Evolutionary conservation across 92 coral and sea anemone species (phyloP), one percentile per base, ranked within the genome.

Genomic region (Micromussa lordhowensis): DNA sequence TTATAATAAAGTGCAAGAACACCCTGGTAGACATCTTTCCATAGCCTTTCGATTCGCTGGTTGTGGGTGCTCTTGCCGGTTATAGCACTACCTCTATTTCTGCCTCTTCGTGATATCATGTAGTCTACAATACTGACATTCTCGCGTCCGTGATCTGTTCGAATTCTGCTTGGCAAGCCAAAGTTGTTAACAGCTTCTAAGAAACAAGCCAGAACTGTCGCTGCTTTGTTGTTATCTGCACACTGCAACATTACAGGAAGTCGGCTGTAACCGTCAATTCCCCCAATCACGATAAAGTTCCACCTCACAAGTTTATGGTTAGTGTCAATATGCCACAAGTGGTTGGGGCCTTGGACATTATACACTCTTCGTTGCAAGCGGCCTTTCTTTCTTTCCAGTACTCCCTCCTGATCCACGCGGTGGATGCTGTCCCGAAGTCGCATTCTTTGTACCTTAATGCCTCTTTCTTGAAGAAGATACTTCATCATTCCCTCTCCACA

Each of bases 91-190:
- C 48, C 48, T 40, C 48, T 40, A 40, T 40, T 4, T 40, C 48
- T 40, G 48, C 48, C 48, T 40, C 48, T 40, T 40, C 48, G 3
- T 3, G 48, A 40, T 5, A 1, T 40, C 48, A 40, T 61, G 87
- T 88, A 24, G 87, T 87, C 49, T 80, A 80, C 83, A 79, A 85
- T 86, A 30, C 15, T 55, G 75, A 92, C 92, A 21, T 88, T 88
- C 76, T 88, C 92, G 26, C 84, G 88, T 63, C 88, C 94, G 54
- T 90, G 87, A 48, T 90, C 88, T 19, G 90, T 86, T 68, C 80
- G 86, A 69, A 86, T 87, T 77, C 93, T 90, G 75, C 93, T 86
- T 71, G 93, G 90, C 10, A 85, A 72, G 80, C 90, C 90, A 90
- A 55, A 86, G 22, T 68, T 82, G 58, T 81, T 71, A 22, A 85